Conservation (phyloP, 1,140 invertebrate species). For the Philotrypesis tridentata region DNA sequence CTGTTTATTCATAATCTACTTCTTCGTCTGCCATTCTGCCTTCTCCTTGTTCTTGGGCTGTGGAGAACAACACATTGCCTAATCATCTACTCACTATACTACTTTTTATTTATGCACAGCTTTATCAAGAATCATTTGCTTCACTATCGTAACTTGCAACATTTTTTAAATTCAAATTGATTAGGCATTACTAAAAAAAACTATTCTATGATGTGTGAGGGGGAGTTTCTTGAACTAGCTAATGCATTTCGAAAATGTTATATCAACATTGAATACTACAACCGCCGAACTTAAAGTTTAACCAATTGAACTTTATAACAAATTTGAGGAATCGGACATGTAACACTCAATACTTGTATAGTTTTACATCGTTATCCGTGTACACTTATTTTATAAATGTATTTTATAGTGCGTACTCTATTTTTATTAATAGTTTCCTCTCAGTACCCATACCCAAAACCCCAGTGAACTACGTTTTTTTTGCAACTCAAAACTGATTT, state of each 20-base stretch:
- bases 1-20: conserved; percentile 72
- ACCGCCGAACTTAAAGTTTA: neutral
- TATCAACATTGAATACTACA: neutral
- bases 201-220: neutral
- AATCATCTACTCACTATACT: conserved; percentile 63
- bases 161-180: neutral
- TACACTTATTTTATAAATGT: too few species aligned
- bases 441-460: too few species aligned
- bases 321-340: neutral
- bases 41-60: conserved; percentile 87
- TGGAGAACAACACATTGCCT: conserved; percentile 74
- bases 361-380: too few species aligned
- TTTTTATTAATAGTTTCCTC: too few species aligned
- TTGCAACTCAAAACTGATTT: too few species aligned
- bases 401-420: too few species aligned
- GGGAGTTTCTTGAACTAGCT: neutral
- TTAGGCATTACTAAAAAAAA: too few species aligned
- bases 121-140: neutral
- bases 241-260: neutral
- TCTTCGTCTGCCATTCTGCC: conserved; percentile 87
- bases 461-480: too few species aligned
- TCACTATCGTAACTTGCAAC: neutral
- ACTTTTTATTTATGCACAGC: conserved; percentile 31
- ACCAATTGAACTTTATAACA: neutral
- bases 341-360: neutral